A percentile compares a stretch with the other conserved stretches of the same genome.
Conservation (phyloP, 2,113 vertebrate genomes). For the Beaufortia kweichowensis region DNA sequence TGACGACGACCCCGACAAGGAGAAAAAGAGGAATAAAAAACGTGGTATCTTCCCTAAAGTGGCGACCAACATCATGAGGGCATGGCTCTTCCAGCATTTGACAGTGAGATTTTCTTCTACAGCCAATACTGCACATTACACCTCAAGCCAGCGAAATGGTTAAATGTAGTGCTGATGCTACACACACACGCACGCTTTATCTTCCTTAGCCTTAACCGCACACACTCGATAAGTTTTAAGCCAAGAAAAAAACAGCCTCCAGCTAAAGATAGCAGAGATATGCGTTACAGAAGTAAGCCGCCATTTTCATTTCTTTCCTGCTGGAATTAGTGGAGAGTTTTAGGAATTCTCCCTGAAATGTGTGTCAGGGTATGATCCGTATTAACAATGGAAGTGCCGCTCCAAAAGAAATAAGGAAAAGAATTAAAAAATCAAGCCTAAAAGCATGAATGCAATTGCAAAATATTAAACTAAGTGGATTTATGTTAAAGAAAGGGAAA, state of each 20-base stretch:
- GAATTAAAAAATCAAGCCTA: too few relatives aligned
- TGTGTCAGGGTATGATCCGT: not conserved
- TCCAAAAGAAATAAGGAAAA: not conserved
- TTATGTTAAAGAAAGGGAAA: too few relatives aligned
- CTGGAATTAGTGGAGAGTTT: constrained; percentile 56
- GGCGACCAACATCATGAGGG: constrained; percentile 99
- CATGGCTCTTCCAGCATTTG: constrained; percentile 99
- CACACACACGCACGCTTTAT: constrained; percentile 17
- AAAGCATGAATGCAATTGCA: not conserved
- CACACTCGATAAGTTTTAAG: constrained; percentile 58
- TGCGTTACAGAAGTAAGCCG: constrained; percentile 62
- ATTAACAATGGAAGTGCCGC: not conserved
- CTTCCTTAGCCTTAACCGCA: constrained; percentile 37
- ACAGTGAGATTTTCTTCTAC: constrained; percentile 83
- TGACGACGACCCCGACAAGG: constrained; percentile 99
- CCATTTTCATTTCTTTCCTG: constrained; percentile 50
- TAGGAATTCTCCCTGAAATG: not conserved
- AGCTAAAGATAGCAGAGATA: constrained; percentile 61
- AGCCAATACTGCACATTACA: constrained; percentile 35
- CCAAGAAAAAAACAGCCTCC: constrained; percentile 57
- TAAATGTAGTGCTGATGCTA: constrained; percentile 38
- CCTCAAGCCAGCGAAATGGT: constrained; percentile 60
- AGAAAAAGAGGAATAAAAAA: constrained; percentile 99
- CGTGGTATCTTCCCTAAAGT: constrained; percentile 99
- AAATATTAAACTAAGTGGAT: not conserved